Percentiles rank a stretch among this genome's conserved stretches.
Evolutionary conservation across 1,140 invertebrate genomes (phyloP).

Genomic region (Aphelinus certus): DNA sequence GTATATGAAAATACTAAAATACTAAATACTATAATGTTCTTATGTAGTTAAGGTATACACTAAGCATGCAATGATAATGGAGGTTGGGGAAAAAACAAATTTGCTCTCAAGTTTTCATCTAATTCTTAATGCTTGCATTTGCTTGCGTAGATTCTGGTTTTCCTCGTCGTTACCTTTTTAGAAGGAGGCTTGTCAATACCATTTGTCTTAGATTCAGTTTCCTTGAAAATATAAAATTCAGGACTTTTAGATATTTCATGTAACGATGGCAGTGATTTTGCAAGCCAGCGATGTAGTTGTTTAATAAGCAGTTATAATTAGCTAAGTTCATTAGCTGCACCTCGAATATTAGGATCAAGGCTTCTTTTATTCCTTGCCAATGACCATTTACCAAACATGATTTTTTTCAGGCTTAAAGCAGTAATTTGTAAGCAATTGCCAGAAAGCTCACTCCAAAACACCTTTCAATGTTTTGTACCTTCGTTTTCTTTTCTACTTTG

Average conservation of each 20-base stretch:
- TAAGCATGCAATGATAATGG: no score
- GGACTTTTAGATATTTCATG: slow-evolving; percentile 38
- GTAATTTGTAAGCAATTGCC: slow-evolving; percentile 20
- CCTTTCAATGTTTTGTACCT: slow-evolving; percentile 24
- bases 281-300: slow-evolving; percentile 14
- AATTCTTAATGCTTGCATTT: not conserved
- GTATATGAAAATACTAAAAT: no score
- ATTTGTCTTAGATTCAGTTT: slow-evolving; percentile 57
- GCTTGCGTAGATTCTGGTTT: slow-evolving; percentile 15
- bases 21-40: no score
- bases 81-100: no score
- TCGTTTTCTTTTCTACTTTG: slow-evolving; percentile 37
- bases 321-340: not conserved
- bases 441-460: slow-evolving; percentile 19
- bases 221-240: slow-evolving; percentile 59
- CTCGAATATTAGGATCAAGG: slow-evolving; percentile 9
- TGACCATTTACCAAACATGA: slow-evolving; percentile 10
- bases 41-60: no score
- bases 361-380: slow-evolving; percentile 22
- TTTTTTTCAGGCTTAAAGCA: slow-evolving; percentile 13
- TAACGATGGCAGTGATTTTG: slow-evolving; percentile 1
- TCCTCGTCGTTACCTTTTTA: slow-evolving; percentile 54
- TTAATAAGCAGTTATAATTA: not conserved
- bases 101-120: no score
- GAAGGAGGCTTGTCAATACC: slow-evolving; percentile 59